These are phyloP conservation scores for Pachymerium ferrugineum DNA, from an alignment of 2,888 invertebrate genomes.

Conservation along the genomic window DNA sequence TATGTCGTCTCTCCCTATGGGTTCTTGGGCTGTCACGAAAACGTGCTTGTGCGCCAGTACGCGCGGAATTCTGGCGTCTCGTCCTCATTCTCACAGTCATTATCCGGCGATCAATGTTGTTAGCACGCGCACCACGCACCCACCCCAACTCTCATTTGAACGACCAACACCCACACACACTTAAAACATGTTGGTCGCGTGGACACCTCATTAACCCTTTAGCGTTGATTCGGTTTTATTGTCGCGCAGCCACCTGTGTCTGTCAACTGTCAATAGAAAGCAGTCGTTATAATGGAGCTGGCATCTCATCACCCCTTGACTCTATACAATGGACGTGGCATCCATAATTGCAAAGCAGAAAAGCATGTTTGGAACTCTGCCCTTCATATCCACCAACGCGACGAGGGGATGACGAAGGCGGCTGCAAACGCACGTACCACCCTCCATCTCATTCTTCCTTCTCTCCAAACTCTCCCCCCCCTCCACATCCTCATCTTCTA, in stretches of 20 bases:
- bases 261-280: background rate
- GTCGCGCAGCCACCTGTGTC: background rate
- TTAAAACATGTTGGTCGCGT: background rate
- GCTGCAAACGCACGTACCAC: background rate
- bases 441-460: background rate
- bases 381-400: background rate
- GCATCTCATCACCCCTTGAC: background rate
- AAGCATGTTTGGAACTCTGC: background rate
- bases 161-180: background rate
- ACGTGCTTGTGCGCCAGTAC: background rate
- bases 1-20: background rate
- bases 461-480: background rate
- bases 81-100: background rate
- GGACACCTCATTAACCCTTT: background rate
- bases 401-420: background rate
- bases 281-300: background rate
- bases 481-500: background rate
- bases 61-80: background rate
- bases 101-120: slow-evolving; percentile 12
- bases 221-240: background rate
- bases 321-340: background rate
- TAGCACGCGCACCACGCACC: background rate
- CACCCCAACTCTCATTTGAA: background rate
- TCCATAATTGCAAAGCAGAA: background rate
- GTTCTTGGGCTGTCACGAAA: slow-evolving; percentile 12